Conservation (phyloP, 2,113 vertebrate genomes). For the Anas platyrhynchos region DNA sequence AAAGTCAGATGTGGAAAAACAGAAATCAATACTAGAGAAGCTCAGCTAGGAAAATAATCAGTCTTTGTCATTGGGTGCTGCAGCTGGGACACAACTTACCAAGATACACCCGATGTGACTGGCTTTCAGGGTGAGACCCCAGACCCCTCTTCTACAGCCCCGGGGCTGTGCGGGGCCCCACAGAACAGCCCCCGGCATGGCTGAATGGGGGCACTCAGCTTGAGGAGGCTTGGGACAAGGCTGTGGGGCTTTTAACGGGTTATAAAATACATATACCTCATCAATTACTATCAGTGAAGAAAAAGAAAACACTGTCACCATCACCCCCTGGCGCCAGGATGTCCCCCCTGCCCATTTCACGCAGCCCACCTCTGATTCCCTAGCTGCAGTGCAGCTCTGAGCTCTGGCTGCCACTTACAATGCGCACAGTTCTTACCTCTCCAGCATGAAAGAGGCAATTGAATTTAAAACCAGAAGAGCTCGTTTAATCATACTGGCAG, state of each 20-base stretch:
- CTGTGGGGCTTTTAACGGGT: not conserved
- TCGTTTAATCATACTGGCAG: not conserved
- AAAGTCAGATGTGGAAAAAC: not conserved
- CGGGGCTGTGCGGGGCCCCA: accelerated
- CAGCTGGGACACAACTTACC: not conserved
- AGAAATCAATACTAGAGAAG: not conserved
- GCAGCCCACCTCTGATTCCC: not conserved
- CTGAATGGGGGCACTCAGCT: not conserved
- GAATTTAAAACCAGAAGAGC: not conserved
- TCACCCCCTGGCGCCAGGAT: not conserved
- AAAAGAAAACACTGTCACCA: not conserved
- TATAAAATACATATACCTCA: not conserved
- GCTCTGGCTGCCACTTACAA: not conserved
- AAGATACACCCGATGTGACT: accelerated
- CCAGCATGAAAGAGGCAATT: not conserved
- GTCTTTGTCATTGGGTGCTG: not conserved
- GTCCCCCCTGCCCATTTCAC: not conserved
- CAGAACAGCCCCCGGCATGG: accelerated
- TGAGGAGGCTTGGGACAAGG: not conserved
- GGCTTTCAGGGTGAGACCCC: not conserved
- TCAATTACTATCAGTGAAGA: not conserved
- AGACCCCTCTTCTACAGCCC: accelerated
- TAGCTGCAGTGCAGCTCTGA: not conserved
- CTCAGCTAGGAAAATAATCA: not conserved
- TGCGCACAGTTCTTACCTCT: not conserved